These are phyloP conservation scores for Tinamus major DNA, from an alignment of 2,797 vertebrate genomes.

Conservation along the genomic window DNA sequence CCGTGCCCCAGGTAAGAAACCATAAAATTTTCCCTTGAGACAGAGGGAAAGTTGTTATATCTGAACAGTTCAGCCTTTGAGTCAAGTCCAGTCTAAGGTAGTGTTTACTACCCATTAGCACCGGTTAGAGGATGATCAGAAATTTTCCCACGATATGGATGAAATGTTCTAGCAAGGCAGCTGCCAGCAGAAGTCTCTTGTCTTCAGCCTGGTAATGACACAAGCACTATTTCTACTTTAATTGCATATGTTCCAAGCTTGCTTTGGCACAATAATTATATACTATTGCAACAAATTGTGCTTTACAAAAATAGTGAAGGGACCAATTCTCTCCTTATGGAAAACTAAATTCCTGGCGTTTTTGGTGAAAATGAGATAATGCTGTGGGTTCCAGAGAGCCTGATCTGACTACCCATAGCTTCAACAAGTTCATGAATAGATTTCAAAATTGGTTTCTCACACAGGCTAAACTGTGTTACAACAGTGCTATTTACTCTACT, in stretches of 20 bases:
- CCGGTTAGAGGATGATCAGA: not conserved
- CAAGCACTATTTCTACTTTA: constrained; percentile 46
- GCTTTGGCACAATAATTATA: constrained; percentile 21
- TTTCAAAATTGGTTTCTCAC: not conserved
- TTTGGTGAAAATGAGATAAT: not conserved
- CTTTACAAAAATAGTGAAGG: constrained; percentile 1
- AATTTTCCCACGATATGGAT: not conserved
- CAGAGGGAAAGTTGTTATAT: not conserved
- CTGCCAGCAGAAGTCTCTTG: constrained; percentile 16
- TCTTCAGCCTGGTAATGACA: constrained; percentile 8
- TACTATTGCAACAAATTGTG: not conserved
- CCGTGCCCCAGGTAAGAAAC: constrained; percentile 8
- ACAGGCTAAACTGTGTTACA: accelerated
- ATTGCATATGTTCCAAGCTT: not conserved
- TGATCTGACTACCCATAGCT: not conserved
- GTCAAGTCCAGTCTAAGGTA: not conserved
- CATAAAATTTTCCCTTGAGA: not conserved
- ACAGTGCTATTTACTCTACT: not conserved
- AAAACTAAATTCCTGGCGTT: not conserved
- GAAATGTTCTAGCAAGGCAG: not conserved
- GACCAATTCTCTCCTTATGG: not conserved
- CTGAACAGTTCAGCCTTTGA: not conserved
- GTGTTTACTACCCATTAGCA: constrained; percentile 6
- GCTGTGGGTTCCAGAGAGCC: not conserved
- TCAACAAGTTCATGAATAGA: not conserved